A percentile compares a stretch with the other conserved stretches of the same genome.
Evolutionary conservation across 2,797 vertebrate species (phyloP).

Genomic region (Notolabrus celidotus): DNA sequence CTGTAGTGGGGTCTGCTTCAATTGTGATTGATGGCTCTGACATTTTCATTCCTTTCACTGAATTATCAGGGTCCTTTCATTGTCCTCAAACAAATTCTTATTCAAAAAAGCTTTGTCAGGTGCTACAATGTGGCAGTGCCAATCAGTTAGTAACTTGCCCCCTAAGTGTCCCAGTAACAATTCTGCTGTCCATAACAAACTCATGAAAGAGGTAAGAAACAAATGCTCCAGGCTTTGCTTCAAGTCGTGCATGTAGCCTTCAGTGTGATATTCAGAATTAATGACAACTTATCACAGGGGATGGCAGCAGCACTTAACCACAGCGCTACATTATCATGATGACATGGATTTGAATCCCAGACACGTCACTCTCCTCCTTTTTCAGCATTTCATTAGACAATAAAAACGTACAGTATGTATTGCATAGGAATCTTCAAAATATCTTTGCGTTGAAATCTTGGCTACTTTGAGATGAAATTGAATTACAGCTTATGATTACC

Average conservation of each 20-base stretch:
- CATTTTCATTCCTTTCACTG: slow-evolving; percentile 88
- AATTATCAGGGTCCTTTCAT: slow-evolving; percentile 83
- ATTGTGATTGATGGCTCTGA: slow-evolving; percentile 86
- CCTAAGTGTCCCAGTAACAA: slow-evolving; percentile 63
- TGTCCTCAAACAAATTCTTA: slow-evolving; percentile 87
- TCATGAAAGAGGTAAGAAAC: slow-evolving; percentile 69
- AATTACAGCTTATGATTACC: slow-evolving; percentile 69
- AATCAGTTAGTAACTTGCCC: slow-evolving; percentile 56
- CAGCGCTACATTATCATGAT: slow-evolving; percentile 35
- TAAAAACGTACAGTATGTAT: background rate
- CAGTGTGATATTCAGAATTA: slow-evolving; percentile 56
- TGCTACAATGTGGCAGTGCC: slow-evolving; percentile 66
- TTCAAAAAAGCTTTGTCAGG: slow-evolving; percentile 86
- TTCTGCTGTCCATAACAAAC: slow-evolving; percentile 66
- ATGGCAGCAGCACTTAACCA: slow-evolving; percentile 38
- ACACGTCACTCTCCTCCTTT: slow-evolving; percentile 32
- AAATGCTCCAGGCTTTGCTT: slow-evolving; percentile 57
- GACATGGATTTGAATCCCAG: slow-evolving; percentile 41
- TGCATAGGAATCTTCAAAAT: slow-evolving; percentile 40
- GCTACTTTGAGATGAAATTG: slow-evolving; percentile 61
- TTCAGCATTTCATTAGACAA: slow-evolving; percentile 51
- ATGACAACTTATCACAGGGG: slow-evolving; percentile 41
- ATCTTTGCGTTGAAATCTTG: slow-evolving; percentile 36
- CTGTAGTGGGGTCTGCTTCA: slow-evolving; percentile 60
- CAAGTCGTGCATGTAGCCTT: slow-evolving; percentile 25